phyloP scores from a whole-genome alignment of 2,113 vertebrate species.

The Lonchura striata region DNA sequence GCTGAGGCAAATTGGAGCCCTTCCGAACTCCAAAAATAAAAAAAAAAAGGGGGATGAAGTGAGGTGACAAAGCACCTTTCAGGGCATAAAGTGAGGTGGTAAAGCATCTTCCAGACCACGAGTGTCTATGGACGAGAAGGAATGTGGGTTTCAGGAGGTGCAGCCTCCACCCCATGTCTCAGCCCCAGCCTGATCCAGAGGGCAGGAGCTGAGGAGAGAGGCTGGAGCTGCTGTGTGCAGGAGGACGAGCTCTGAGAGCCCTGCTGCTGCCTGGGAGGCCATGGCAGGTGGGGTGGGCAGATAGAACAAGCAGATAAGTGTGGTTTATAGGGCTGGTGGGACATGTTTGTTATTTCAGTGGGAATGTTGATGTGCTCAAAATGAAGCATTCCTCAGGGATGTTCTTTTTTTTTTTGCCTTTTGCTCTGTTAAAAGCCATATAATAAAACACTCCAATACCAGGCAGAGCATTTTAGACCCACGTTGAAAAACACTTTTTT shows the following conservation, averaged over 20 bases:
- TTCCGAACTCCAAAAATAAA: neutral
- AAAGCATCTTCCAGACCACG: neutral
- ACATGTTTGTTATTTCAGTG: constrained; percentile 29
- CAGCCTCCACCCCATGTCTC: rapidly evolving
- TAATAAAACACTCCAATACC: neutral
- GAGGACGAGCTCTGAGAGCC: neutral
- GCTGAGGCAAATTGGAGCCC: neutral
- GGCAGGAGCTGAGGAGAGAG: neutral
- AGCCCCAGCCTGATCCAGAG: too few relatives aligned
- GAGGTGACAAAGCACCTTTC: neutral
- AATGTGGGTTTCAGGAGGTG: neutral
- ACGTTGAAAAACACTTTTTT: neutral
- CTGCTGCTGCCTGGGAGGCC: neutral
- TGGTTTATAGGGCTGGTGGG: neutral
- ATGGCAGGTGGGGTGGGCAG: neutral
- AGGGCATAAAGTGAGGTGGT: neutral
- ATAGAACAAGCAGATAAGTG: neutral
- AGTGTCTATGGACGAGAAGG: rapidly evolving
- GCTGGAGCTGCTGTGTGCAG: neutral
- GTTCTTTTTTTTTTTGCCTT: neutral
- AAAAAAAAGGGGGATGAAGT: neutral
- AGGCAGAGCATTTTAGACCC: neutral
- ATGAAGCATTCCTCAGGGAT: constrained; percentile 33
- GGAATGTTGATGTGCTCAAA: constrained; percentile 29
- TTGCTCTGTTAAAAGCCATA: neutral